These are phyloP conservation scores for Hemicentrotus pulcherrimus DNA, from an alignment of 35 echinoderm and acorn worm species.

Conservation along the genomic window DNA sequence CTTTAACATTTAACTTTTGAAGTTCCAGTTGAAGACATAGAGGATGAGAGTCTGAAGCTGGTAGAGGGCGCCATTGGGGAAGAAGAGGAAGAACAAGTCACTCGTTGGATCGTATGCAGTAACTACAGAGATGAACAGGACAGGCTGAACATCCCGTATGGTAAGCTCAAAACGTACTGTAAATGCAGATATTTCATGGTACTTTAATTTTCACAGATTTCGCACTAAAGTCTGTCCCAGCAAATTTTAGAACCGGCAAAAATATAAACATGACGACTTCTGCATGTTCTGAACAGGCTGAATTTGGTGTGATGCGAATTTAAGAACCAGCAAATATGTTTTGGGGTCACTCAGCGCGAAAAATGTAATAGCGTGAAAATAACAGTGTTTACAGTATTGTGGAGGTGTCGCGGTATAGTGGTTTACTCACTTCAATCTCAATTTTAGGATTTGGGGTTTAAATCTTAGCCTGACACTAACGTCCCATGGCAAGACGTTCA, in stretches of 20 bases:
- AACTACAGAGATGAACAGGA: slow-evolving; percentile 95
- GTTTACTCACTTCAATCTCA: too few relatives aligned
- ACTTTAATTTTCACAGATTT: background rate
- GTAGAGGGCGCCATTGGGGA: background rate
- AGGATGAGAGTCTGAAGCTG: slow-evolving; percentile 31
- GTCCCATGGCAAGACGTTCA: too few relatives aligned
- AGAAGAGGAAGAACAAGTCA: slow-evolving; percentile 57
- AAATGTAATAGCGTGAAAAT: background rate
- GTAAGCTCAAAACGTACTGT: slow-evolving; percentile 52
- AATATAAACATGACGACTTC: background rate
- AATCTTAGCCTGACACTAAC: too few relatives aligned
- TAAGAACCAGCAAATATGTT: too few relatives aligned
- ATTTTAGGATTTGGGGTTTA: too few relatives aligned
- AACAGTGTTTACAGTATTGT: background rate
- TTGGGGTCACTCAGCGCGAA: background rate
- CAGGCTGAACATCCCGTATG: slow-evolving; percentile 62
- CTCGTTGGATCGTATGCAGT: slow-evolving; percentile 87
- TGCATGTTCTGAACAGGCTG: background rate
- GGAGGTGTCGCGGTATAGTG: background rate
- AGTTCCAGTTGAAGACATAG: slow-evolving; percentile 27
- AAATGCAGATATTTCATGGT: too few relatives aligned
- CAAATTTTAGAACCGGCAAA: background rate
- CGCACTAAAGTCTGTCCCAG: background rate
- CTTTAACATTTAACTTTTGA: background rate
- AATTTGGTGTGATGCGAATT: too few relatives aligned